Percentiles rank a stretch among this genome's conserved stretches.
These are phyloP conservation scores for Pseudocheirus occidentalis DNA, from an alignment of 2,797 vertebrate species.

Conservation along the genomic window DNA sequence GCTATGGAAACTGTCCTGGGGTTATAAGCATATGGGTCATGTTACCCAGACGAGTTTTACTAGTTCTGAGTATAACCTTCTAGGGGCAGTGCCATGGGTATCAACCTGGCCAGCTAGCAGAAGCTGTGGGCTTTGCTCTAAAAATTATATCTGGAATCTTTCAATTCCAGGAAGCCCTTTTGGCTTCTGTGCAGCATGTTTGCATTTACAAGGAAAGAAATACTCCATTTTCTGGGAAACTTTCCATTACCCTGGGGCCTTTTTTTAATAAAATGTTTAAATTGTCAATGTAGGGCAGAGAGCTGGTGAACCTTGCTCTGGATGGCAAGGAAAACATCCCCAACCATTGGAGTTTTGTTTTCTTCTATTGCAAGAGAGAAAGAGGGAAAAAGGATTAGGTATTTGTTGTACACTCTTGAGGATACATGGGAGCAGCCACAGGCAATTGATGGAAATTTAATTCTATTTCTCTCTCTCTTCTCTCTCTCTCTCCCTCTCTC, in stretches of 20 bases:
- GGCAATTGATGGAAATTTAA: too few species aligned
- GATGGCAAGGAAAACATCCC: neutral
- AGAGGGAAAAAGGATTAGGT: neutral
- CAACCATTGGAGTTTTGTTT: neutral
- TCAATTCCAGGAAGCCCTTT: slow-evolving; percentile 3
- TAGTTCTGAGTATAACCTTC: neutral
- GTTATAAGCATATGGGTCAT: neutral
- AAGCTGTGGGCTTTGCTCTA: neutral
- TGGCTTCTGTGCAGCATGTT: neutral
- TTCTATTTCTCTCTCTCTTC: too few species aligned
- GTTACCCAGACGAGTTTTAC: neutral
- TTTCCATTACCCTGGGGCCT: neutral
- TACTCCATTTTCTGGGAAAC: slow-evolving; percentile 6
- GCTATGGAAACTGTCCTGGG: neutral
- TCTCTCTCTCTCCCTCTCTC: too few species aligned
- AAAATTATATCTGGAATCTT: neutral
- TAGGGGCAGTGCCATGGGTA: neutral
- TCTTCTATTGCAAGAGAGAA: neutral
- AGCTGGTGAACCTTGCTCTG: neutral
- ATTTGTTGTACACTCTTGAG: neutral
- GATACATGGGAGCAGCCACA: too few species aligned
- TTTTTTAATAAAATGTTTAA: neutral
- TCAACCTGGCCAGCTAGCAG: neutral
- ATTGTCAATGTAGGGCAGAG: neutral
- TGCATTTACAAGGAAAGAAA: slow-evolving; percentile 5